Evolutionary conservation across 92 coral and sea anemone genomes (phyloP), one percentile per base, ranked within the genome.

Genomic region (Ricordea florida): DNA sequence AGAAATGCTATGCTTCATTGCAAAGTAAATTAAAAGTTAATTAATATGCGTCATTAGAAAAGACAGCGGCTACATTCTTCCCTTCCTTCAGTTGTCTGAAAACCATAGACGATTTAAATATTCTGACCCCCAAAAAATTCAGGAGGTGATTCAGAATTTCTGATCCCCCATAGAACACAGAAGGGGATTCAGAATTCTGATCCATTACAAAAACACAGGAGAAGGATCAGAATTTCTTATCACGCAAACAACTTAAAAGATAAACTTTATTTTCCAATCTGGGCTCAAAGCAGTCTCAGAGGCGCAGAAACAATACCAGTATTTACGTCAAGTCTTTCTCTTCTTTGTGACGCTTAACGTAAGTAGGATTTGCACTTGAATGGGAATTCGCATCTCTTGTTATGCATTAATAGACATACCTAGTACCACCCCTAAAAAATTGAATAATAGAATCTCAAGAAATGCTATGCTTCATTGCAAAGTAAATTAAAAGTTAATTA

Each of bases 361-460:
- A 56, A 25, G 15, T 56, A 56, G 20, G 30, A 2, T 29, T 15
- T 56, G 33, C 14, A 22, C 33, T 25, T 56, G 3, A 29, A 56
- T 56, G 63, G n/a, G 40, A 29, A 7, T 33, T 33, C 0, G 60
- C n/a, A 53, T 1, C 34, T 10, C 23, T 53, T 53, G 60, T 53
- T 53, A 53, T 53, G 20, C 60, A 27, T 24, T 53, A 37, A 52
- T 52, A 27, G 32, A 52, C 37, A 52, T 52, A 11, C 33, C 60
- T 26, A 53, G 60, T 53, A 14, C 15, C 36, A 52, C 37, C 29
- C 60, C 29, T 25, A 53, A 53, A 53, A n/a, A n/a, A n/a, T n/a
- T n/a, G 60, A 53, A 53, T 26, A 28, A 53, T 53, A 53, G 60
- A 53, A 25, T n/a, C n/a, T n/a, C n/a, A n/a, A n/a, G n/a, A n/a